These are phyloP conservation scores for Incurvaria masculella DNA, from an alignment of 2,888 invertebrate genomes.

Conservation along the genomic window DNA sequence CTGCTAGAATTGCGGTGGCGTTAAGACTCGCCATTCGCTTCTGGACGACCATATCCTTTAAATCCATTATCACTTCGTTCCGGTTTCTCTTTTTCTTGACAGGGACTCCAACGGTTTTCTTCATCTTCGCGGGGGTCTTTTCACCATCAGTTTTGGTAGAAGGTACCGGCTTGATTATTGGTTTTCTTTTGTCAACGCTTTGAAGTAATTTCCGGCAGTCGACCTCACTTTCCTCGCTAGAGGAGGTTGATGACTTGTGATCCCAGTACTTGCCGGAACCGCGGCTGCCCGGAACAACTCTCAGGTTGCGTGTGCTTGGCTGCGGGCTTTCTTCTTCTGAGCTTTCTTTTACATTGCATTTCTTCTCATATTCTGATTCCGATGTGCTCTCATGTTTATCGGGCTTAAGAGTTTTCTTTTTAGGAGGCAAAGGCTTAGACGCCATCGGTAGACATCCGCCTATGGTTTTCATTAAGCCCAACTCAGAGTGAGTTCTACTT, in stretches of 20 bases:
- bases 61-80: conserved; percentile 69
- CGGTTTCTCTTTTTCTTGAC: conserved; percentile 57
- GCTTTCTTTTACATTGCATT: conserved; percentile 42
- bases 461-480: conserved; percentile 52
- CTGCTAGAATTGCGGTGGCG: conserved; percentile 86
- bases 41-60: conserved; percentile 83
- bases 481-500: conserved; percentile 66
- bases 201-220: conserved; percentile 38
- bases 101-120: conserved; percentile 38
- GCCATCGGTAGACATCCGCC: conserved; percentile 47
- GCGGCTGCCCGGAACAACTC: conserved; percentile 71
- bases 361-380: conserved; percentile 49
- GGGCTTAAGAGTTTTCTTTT: conserved; percentile 43
- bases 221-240: conserved; percentile 53
- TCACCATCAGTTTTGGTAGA: conserved; percentile 44
- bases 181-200: conserved; percentile 41
- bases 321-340: conserved; percentile 54
- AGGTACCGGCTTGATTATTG: conserved; percentile 24
- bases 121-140: conserved; percentile 44
- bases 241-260: conserved; percentile 66
- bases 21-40: conserved; percentile 91
- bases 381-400: conserved; percentile 47
- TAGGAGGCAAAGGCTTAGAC: conserved; percentile 40
- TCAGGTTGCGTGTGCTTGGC: conserved; percentile 52
- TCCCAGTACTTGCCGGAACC: conserved; percentile 85